Conservation (phyloP, 1,140 invertebrate genomes). For the Chrysoperla carnea region DNA sequence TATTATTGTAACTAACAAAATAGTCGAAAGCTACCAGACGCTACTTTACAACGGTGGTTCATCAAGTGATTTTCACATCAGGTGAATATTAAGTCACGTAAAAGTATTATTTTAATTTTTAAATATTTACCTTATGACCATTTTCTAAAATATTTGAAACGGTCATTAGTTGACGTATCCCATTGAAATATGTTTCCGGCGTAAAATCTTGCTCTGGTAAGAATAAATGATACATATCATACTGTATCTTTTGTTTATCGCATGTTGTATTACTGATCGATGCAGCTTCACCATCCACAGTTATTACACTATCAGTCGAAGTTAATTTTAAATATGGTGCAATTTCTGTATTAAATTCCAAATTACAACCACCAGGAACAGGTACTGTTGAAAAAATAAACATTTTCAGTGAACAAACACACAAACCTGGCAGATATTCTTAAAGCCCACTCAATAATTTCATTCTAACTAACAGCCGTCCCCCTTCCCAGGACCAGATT, state of each 20-base stretch:
- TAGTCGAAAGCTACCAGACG: slow-evolving; percentile 1
- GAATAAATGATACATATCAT: slow-evolving; percentile 45
- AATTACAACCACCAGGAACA: slow-evolving; percentile 60
- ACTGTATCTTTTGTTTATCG: slow-evolving; percentile 20
- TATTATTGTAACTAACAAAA: slow-evolving; percentile 1
- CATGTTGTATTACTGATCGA: slow-evolving; percentile 18
- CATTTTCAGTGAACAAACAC: no score
- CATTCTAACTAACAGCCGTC: background rate
- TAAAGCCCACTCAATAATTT: no score
- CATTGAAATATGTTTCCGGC: slow-evolving; percentile 36
- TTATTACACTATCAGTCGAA: slow-evolving; percentile 29
- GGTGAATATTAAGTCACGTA: no score
- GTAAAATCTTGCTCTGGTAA: slow-evolving; percentile 35
- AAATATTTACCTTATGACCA: slow-evolving; percentile 35
- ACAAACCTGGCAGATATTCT: no score
- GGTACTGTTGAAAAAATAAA: slow-evolving; percentile 33
- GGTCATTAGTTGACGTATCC: slow-evolving; percentile 41
- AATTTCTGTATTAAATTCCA: slow-evolving; percentile 42
- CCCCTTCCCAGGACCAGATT: no score
- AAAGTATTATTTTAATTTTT: no score
- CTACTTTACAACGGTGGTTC: no score
- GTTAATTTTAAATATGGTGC: slow-evolving; percentile 41
- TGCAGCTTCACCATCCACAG: slow-evolving; percentile 37
- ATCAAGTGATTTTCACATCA: no score
- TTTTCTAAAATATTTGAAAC: slow-evolving; percentile 31